phyloP scores from a whole-genome alignment of 2,113 vertebrate species.

The Pitta sordida region DNA sequence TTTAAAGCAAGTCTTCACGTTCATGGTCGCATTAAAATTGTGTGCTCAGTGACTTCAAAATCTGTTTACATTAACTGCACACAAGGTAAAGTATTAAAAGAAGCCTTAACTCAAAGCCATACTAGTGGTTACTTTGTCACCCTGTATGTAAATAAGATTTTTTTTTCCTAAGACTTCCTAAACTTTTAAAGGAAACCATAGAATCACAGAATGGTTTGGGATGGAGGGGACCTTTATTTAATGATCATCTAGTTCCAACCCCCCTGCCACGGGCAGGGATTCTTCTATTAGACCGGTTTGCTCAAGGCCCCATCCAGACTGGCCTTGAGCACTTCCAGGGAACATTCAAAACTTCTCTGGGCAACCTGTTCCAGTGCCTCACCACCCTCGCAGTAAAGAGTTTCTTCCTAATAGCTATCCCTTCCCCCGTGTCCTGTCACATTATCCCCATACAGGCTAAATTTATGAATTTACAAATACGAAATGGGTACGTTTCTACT shows the following conservation, averaged over 20 bases:
- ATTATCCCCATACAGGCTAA: neutral
- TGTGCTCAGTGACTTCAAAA: neutral
- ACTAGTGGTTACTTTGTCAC: neutral
- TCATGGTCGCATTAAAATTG: rapidly evolving
- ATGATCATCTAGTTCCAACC: neutral
- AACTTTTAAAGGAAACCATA: neutral
- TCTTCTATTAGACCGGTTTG: neutral
- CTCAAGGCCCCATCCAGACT: neutral
- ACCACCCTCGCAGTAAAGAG: neutral
- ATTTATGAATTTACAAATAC: neutral
- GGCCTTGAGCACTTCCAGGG: neutral
- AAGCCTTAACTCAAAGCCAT: neutral
- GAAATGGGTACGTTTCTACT: neutral
- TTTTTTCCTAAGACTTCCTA: neutral
- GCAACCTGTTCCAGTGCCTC: neutral
- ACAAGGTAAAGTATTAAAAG: neutral
- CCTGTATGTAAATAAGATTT: neutral
- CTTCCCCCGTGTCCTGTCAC: neutral
- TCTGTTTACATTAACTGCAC: neutral
- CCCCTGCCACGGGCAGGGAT: rapidly evolving
- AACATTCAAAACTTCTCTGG: neutral
- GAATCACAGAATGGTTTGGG: neutral
- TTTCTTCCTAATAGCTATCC: neutral
- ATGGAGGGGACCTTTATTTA: neutral
- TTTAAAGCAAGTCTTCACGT: too few relatives aligned